Base-by-base conservation (phyloP, 2,888 invertebrate species). In the Drosophila kuntzei region DNA sequence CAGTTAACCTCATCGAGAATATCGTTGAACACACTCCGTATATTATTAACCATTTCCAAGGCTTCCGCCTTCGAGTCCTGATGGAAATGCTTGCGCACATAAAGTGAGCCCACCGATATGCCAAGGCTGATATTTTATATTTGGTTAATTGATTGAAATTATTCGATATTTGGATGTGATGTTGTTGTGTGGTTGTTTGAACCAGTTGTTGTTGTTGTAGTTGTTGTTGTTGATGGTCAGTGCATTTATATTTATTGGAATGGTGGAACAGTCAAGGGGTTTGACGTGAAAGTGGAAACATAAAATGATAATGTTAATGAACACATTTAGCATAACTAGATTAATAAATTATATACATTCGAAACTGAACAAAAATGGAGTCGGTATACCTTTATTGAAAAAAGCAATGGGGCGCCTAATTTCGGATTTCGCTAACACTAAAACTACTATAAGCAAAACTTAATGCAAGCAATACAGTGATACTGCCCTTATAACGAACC, bases 41-140 rank as follows among this genome's bases (percentile, higher is more conserved):
- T 97, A 80, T 97, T 96, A 58, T 94, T 93, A 0, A 98, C 98
- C 97, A 98, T 97, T 91, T 97, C 96, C 70, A 96, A 91, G 0
- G 97, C 98, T 78, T 95, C 96, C 50, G 95, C 94, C 91, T 97
- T 96, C 0, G 97, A 96, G 57, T 96, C 95, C 90, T 97, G 95
- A 79, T 97, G 95, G 93, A 98, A 98, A 91, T 97, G 96, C 90
- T 96, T 96, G 57, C 96, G 94, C 2, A 98, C 97, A 92, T 98
- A 98, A 5, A 98, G 93, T 7, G 98, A 96, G 27, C 97, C 97
- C 29, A 96, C 95, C 11, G 96, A 95, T 63, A 96, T 95, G 9
- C 95, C 94, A 91, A 96, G 93, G 90, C 96, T 95, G 91, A 49
- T 69, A 55, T 41, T 64, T 53, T 25, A 58, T 36, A 41, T n/a